Evolutionary conservation across 1,140 invertebrate genomes (phyloP).

Genomic region (Oedothorax gibbosus): DNA sequence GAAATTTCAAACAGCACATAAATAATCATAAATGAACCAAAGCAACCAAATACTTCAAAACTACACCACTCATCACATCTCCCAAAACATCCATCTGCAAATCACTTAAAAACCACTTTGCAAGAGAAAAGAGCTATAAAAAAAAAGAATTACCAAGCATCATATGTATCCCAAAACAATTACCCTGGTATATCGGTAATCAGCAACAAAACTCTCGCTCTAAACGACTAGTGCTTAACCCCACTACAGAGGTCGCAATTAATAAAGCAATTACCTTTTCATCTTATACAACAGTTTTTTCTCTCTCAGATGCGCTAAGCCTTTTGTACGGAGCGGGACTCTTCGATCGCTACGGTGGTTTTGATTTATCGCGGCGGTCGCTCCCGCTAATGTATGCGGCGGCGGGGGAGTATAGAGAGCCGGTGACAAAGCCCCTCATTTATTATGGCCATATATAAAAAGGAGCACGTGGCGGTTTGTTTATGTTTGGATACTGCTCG

Average conservation of each 20-base stretch:
- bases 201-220: background rate
- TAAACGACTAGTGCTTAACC: constrained; percentile 34
- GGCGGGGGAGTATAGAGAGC: constrained; percentile 12
- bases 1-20: too few relatives aligned
- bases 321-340: constrained; percentile 8
- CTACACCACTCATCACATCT: too few relatives aligned
- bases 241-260: constrained; percentile 41
- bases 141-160: background rate
- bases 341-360: too few relatives aligned
- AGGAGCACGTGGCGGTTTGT: constrained; percentile 45
- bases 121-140: background rate
- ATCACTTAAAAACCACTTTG: too few relatives aligned
- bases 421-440: constrained; percentile 49
- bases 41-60: too few relatives aligned
- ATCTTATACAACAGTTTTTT: constrained; percentile 12
- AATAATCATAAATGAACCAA: too few relatives aligned
- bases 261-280: constrained; percentile 59
- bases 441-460: constrained; percentile 19
- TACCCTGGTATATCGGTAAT: constrained; percentile 46
- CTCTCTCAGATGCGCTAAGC: constrained; percentile 25
- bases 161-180: constrained; percentile 53
- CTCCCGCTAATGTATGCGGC: constrained; percentile 47
- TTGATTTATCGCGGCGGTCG: constrained; percentile 53
- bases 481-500: background rate
- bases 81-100: too few relatives aligned